Evolutionary conservation across 2,113 vertebrate genomes (phyloP).

Genomic region (Trochalopteron elliotii): DNA sequence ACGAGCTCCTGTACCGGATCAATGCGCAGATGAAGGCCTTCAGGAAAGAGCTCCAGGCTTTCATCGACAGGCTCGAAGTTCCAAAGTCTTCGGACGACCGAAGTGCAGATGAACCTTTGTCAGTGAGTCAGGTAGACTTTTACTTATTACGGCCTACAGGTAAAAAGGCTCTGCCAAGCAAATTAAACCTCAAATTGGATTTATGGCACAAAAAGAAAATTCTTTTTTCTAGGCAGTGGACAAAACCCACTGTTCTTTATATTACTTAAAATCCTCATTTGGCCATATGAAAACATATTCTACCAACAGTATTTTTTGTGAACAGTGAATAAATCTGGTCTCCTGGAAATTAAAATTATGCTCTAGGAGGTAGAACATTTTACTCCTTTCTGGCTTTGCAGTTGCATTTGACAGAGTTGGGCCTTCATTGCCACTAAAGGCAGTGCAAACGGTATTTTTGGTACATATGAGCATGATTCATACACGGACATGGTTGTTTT

Average conservation of each 20-base stretch:
- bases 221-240: not conserved
- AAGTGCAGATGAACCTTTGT: slow-evolving; percentile 91
- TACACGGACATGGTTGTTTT: not conserved
- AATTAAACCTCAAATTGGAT: not conserved
- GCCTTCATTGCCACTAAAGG: not conserved
- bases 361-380: not conserved
- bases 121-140: slow-evolving; percentile 92
- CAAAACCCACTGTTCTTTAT: not conserved
- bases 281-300: not conserved
- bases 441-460: not conserved
- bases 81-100: slow-evolving; percentile 90
- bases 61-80: slow-evolving; percentile 95
- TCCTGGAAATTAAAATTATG: not conserved
- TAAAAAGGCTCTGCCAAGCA: slow-evolving; percentile 57
- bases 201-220: not conserved
- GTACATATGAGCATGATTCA: not conserved
- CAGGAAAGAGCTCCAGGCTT: slow-evolving; percentile 95
- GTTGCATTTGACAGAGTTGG: not conserved
- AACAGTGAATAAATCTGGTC: not conserved
- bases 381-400: not conserved
- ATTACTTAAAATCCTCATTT: not conserved
- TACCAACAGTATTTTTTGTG: not conserved
- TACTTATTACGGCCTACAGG: slow-evolving; percentile 71
- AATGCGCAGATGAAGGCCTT: slow-evolving; percentile 98
- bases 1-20: slow-evolving; percentile 96